Conservation (phyloP, 2,888 invertebrate species). For the Griposia aprilina region DNA sequence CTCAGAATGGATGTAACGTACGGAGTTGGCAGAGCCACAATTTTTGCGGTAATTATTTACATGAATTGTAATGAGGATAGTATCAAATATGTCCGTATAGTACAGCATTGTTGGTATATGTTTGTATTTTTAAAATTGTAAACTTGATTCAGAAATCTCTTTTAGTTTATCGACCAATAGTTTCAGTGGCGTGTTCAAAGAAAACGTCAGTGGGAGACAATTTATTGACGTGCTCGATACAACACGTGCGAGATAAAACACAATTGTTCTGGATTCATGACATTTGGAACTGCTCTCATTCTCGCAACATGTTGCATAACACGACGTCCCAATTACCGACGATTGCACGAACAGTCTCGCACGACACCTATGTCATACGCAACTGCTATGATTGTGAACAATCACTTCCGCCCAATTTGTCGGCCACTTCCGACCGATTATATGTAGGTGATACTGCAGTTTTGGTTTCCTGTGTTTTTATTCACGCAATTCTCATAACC, state of each 20-base stretch:
- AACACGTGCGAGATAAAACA: conserved; percentile 65
- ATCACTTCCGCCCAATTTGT: conserved; percentile 82
- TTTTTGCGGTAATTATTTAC: conserved; percentile 47
- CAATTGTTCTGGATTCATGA: conserved; percentile 73
- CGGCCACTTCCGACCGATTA: conserved; percentile 75
- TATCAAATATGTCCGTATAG: conserved; percentile 10
- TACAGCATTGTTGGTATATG: conserved; percentile 9
- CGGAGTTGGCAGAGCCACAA: conserved; percentile 51
- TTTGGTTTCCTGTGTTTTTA: conserved; percentile 71
- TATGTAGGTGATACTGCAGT: conserved; percentile 71
- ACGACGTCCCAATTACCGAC: conserved; percentile 69
- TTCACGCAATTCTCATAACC: conserved; percentile 48
- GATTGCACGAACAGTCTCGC: conserved; percentile 71
- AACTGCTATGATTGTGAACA: conserved; percentile 71
- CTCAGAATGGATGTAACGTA: conserved; percentile 41
- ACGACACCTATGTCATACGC: conserved; percentile 70
- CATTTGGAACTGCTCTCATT: conserved; percentile 70
- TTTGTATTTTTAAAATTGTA: background rate
- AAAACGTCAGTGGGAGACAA: conserved; percentile 64
- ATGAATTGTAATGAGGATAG: conserved; percentile 53
- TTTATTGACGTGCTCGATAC: conserved; percentile 57
- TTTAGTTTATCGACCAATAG: conserved; percentile 18
- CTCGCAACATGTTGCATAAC: conserved; percentile 72
- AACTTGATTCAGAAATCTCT: conserved; percentile 28
- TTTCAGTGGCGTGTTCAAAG: conserved; percentile 56